Evolutionary conservation across 2,797 vertebrate genomes (phyloP).

Genomic region (Gymnodraco acuticeps): DNA sequence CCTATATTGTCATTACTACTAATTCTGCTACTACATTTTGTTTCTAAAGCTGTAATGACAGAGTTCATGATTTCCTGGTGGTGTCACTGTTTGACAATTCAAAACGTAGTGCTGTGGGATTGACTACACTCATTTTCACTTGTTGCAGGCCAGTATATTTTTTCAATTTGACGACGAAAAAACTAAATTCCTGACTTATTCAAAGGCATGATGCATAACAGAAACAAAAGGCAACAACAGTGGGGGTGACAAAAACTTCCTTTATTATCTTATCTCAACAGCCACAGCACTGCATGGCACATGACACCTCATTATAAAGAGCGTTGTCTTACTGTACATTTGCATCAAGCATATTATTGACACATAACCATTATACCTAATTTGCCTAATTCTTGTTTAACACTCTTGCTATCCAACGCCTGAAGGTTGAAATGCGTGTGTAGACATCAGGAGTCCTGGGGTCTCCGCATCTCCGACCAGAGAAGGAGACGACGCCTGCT

Average conservation of each 20-base stretch:
- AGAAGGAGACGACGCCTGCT: conserved; percentile 84
- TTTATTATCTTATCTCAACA: not conserved
- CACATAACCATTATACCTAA: not conserved
- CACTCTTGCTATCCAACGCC: conserved; percentile 76
- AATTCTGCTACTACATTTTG: not conserved
- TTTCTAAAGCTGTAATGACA: not conserved
- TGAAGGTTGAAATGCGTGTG: conserved; percentile 75
- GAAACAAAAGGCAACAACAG: not conserved
- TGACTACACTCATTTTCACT: not conserved
- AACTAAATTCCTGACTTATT: not conserved
- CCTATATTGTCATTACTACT: too few relatives aligned
- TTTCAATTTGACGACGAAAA: not conserved
- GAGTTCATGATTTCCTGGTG: not conserved
- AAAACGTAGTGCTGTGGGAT: not conserved
- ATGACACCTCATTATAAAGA: not conserved
- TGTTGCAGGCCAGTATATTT: not conserved
- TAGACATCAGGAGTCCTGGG: conserved; percentile 83
- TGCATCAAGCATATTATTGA: not conserved
- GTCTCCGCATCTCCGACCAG: conserved; percentile 79
- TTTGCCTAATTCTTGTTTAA: conserved; percentile 48
- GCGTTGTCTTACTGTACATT: not conserved
- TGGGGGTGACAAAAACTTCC: not conserved
- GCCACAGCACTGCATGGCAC: not conserved
- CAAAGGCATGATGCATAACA: not conserved
- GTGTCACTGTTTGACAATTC: not conserved